Conservation (phyloP, 2,888 invertebrate species). For the Lasioglossum vierecki region DNA sequence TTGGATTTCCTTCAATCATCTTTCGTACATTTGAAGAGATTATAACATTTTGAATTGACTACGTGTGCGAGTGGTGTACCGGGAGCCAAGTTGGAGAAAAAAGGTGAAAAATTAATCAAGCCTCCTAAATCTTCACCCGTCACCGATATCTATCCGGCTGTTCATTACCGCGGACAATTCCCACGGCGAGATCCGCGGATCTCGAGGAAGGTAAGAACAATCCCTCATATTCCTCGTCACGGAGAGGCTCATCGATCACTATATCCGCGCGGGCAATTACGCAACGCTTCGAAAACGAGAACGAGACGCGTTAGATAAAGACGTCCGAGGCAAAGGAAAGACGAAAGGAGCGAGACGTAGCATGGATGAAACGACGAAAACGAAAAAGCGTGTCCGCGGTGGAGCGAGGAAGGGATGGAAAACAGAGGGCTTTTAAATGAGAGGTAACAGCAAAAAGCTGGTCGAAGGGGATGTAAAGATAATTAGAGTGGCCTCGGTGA, state of each 20-base stretch:
- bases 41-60: background rate
- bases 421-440: constrained; percentile 18
- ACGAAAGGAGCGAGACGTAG: background rate
- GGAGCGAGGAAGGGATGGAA: background rate
- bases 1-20: too few species aligned
- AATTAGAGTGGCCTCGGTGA: constrained; percentile 58
- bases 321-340: background rate
- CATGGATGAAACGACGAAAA: background rate
- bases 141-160: constrained; percentile 5
- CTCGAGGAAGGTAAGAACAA: constrained; percentile 1
- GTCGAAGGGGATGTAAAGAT: constrained; percentile 57
- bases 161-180: constrained; percentile 5
- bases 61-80: background rate
- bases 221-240: constrained; percentile 4
- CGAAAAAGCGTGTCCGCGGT: background rate
- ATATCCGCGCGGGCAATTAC: constrained; percentile 19
- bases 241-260: constrained; percentile 15
- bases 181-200: background rate
- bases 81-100: background rate
- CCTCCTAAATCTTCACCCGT: constrained; percentile 14
- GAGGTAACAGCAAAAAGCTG: constrained; percentile 48
- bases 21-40: background rate
- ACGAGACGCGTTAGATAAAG: background rate
- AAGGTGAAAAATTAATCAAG: background rate
- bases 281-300: constrained; percentile 8